A percentile compares a stretch with the other conserved stretches of the same genome.
phyloP scores from a whole-genome alignment of 2,888 invertebrate species.

The Neoitamus cyanurus region DNA sequence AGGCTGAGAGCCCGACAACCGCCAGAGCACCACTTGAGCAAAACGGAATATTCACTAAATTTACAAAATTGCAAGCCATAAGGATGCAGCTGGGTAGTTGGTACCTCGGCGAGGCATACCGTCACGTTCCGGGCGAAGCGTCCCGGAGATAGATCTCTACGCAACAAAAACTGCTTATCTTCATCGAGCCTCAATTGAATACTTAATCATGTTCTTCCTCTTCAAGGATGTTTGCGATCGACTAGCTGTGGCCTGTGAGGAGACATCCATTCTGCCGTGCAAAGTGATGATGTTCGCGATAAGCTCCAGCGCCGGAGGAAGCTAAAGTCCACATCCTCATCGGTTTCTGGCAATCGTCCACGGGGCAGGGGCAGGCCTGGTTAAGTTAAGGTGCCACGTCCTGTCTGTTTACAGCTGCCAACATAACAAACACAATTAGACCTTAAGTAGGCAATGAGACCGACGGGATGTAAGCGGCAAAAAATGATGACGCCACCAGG shows the following conservation, averaged over 20 bases:
- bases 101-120: background rate
- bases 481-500: constrained; percentile 25
- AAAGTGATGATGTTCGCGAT: constrained; percentile 36
- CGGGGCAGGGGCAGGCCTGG: background rate
- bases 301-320: background rate
- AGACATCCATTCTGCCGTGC: constrained; percentile 11
- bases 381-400: background rate
- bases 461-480: background rate
- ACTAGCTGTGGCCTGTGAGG: background rate
- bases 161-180: constrained; percentile 18
- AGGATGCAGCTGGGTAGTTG: background rate
- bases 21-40: background rate
- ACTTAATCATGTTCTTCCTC: constrained; percentile 43
- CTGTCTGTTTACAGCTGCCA: constrained; percentile 25
- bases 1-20: background rate
- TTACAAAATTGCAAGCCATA: background rate
- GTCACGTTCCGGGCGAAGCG: background rate
- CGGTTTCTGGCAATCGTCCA: constrained; percentile 37
- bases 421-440: constrained; percentile 41
- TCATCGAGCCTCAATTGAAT: constrained; percentile 28
- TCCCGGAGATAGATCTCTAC: background rate
- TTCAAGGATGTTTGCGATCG: constrained; percentile 32
- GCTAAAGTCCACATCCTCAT: constrained; percentile 14
- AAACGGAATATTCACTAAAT: background rate
- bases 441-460: constrained; percentile 27